Evolutionary conservation across 2,113 vertebrate genomes (phyloP).

Genomic region (Pantherophis guttatus): DNA sequence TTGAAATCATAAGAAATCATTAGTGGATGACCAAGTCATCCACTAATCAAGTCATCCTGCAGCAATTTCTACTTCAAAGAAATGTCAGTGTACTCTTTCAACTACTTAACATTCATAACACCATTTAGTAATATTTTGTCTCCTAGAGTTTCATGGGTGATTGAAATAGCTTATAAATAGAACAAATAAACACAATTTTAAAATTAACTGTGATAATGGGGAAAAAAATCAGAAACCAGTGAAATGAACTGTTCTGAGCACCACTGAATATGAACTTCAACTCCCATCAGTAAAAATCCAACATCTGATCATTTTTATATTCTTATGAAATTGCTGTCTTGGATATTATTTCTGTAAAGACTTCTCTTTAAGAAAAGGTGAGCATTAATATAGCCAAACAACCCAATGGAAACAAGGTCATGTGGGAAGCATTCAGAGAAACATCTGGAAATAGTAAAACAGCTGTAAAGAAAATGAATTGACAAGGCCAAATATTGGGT

Average conservation of each 20-base stretch:
- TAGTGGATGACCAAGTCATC: not conserved
- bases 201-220: not conserved
- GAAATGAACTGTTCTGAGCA: not conserved
- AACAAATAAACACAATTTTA: not conserved
- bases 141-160: not conserved
- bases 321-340: slow-evolving; percentile 45
- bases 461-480: slow-evolving; percentile 35
- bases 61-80: not conserved
- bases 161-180: not conserved
- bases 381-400: slow-evolving; percentile 26
- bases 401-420: slow-evolving; percentile 32
- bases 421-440: slow-evolving; percentile 34
- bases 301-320: slow-evolving; percentile 42
- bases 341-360: slow-evolving; percentile 33
- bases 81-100: not conserved
- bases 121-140: not conserved
- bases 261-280: slow-evolving; percentile 16
- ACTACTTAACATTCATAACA: not conserved
- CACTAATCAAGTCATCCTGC: not conserved
- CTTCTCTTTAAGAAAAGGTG: slow-evolving; percentile 36
- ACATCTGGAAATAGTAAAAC: slow-evolving; percentile 62
- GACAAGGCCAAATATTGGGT: slow-evolving; percentile 50
- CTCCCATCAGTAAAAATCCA: slow-evolving; percentile 28
- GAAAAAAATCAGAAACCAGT: not conserved
- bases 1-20: not conserved